phyloP scores from a whole-genome alignment of 2,113 vertebrate genomes.

The Tyto alba region DNA sequence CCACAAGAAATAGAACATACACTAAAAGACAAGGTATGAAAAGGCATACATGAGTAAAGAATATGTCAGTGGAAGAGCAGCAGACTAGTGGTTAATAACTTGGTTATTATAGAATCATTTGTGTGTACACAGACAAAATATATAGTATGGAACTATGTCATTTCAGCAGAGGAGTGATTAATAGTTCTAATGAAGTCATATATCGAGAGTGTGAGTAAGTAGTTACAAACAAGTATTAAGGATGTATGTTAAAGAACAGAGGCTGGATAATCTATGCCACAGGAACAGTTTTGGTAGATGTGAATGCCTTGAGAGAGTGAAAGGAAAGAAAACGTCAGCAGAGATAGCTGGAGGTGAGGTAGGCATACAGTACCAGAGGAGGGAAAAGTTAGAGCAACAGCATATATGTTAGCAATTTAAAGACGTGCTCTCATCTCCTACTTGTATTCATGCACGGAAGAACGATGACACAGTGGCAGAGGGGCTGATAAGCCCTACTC shows the following conservation, averaged over 20 bases:
- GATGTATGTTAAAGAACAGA: not conserved
- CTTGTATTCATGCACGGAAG: not conserved
- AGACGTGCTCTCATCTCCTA: not conserved
- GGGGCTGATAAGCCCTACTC: not conserved
- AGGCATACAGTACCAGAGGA: not conserved
- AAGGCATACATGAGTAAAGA: not conserved
- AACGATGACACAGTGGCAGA: fast-evolving
- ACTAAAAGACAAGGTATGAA: not conserved
- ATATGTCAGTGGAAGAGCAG: not conserved
- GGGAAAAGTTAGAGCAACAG: not conserved
- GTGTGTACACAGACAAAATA: not conserved
- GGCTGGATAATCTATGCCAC: not conserved
- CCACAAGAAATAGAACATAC: not conserved
- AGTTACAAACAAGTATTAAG: not conserved
- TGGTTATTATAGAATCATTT: not conserved
- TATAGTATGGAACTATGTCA: fast-evolving
- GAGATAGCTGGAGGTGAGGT: not conserved
- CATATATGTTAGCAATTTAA: not conserved
- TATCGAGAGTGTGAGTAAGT: not conserved
- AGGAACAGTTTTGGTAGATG: not conserved
- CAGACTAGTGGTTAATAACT: not conserved
- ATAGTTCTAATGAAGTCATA: not conserved
- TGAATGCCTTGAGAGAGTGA: not conserved
- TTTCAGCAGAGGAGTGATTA: not conserved
- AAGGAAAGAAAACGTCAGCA: not conserved